Evolutionary conservation across 2,113 vertebrate genomes (phyloP).

Genomic region (Dicrurus megarhynchus): DNA sequence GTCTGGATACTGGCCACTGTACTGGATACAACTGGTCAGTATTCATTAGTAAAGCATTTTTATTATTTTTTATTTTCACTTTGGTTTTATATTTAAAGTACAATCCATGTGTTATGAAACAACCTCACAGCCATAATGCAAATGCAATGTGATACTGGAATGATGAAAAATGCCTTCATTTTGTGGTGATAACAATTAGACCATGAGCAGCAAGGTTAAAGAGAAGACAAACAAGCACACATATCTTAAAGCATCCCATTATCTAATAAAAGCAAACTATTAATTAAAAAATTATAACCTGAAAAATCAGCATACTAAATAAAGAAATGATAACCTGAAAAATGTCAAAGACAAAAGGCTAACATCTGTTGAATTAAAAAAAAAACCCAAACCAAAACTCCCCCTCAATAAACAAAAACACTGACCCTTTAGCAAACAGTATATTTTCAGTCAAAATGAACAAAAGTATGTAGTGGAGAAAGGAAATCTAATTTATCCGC

Average conservation of each 20-base stretch:
- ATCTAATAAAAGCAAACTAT: background rate
- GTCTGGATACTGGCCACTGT: background rate
- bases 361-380: background rate
- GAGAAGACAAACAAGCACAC: background rate
- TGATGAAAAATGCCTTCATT: background rate
- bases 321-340: background rate
- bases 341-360: background rate
- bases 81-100: background rate
- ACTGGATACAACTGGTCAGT: background rate
- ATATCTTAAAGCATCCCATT: background rate
- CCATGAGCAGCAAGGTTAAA: background rate
- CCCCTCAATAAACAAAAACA: background rate
- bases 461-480: background rate
- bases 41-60: background rate
- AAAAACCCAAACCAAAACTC: background rate
- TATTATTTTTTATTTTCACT: background rate
- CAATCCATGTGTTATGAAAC: background rate
- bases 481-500: background rate
- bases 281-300: background rate
- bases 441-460: background rate
- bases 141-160: background rate
- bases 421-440: fast-evolving
- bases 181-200: background rate
- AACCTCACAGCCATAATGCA: background rate
- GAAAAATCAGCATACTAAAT: background rate